Evolutionary conservation across 2,113 vertebrate species (phyloP), one percentile per base, ranked within the genome.

Genomic region (Penelope pileata): DNA sequence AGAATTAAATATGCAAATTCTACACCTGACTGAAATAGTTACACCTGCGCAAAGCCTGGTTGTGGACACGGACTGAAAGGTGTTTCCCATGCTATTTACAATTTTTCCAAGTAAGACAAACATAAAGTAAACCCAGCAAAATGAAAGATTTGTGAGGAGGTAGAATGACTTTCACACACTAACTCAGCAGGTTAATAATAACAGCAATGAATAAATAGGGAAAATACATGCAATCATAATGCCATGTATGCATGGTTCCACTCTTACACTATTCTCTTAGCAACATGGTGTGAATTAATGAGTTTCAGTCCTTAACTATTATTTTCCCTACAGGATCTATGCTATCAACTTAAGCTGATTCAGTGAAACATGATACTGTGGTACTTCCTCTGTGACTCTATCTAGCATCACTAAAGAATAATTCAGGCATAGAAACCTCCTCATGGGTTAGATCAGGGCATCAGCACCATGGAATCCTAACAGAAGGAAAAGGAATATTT

Each of bases 281-380:
- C 62, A 82, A 67, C 58, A 67, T 21, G 7, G 6, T 42, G 24
- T n/a, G 47, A 92, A 88, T 75, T 88, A 75, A 73, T 10, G 34
- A 78, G 40, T 64, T 83, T 96, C 58, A 54, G 42, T 22, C 48
- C 91, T 83, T 64, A 85, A 74, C 51, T 93, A 48, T 94, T 27
- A 18, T 22, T 86, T 93, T 95, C 64, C 60, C 18, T 75, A 76
- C 83, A 62, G 9, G 23, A 59, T 81, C 58, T 59, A 10, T 22
- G 17, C 24, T 32, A 64, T 62, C 51, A 58, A 38, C 77, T 90
- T 73, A 73, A 90, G 45, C 40, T 59, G 67, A 87, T 6, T 88
- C 83, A 85, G 80, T 10, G 18, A 96, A 85, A 76, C 62, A 68
- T 73, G 67, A 22, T 69, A 47, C 34, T 59, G 14, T 91, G 59